Base-by-base conservation (phyloP, 2,113 vertebrate species). In the Callipepla squamata region DNA sequence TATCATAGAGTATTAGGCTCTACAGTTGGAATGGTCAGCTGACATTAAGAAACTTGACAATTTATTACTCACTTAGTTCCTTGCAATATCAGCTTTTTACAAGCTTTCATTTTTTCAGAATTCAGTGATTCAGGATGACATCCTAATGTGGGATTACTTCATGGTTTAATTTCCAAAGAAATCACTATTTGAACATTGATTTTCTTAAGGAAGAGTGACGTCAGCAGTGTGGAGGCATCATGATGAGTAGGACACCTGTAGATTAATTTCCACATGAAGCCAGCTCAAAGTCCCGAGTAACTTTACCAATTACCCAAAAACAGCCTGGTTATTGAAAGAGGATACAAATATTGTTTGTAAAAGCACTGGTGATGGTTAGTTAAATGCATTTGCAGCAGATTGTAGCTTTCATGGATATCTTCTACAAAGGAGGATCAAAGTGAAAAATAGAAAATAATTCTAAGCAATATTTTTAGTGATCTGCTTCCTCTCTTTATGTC, bases 31-130 rank as follows among this genome's bases (percentile, higher is more conserved):
- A 66, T 69, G 42, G 63, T 73, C 42, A 77, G 69, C 14, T 82
- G 59, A 73, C 20, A 8, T 17, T 47, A 21, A 87, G 40, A 16
- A 61, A n/a, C 14, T 42, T 69, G 23, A 78, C 7, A 18, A 40
- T 87, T 84, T 76, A 28, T 82, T 92, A 58, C 17, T 80, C 72
- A 77, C 47, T 66, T 94, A 51, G 28, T 78, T 83, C 50, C 93
- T 85, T 82, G 18, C 36, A 36, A 5, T 85, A 69, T 36, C 40
- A 83, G 25, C n/a, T 91, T 45, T 87, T 48, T 73, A 82, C 8
- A 42, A 45, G 84, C 40, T 40, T 50, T 19, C 75, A 34, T 55
- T 91, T 17, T 53, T 87, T 59, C 38, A 50, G 16, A 30, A 47
- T 90, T 65, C 13, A 73, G 61, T 66, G 32, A n/a, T 59, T 47